These are phyloP conservation scores for Herpetotheres cachinnans DNA, from an alignment of 2,113 vertebrate genomes.

Conservation along the genomic window DNA sequence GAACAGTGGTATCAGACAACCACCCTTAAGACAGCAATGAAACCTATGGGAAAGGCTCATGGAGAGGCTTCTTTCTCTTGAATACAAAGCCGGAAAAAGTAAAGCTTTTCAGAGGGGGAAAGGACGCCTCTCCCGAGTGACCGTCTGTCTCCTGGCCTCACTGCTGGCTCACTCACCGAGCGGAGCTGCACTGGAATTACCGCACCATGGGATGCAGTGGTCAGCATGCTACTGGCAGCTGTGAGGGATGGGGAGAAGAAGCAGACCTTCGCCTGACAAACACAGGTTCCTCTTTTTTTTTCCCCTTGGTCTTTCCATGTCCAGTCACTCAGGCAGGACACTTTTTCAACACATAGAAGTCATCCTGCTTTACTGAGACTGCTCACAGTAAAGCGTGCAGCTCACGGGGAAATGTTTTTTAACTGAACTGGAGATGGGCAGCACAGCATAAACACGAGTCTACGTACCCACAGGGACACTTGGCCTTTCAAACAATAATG, in stretches of 20 bases:
- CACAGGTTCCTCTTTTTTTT: neutral
- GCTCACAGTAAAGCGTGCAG: neutral
- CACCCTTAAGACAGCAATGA: neutral
- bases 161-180: rapidly evolving
- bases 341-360: neutral
- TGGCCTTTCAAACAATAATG: neutral
- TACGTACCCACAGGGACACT: neutral
- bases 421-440: neutral
- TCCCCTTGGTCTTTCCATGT: neutral
- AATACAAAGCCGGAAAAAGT: neutral
- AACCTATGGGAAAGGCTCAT: neutral
- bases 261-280: neutral
- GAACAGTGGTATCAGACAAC: neutral
- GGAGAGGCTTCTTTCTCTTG: neutral
- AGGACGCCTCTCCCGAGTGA: rapidly evolving
- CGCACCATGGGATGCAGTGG: rapidly evolving
- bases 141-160: rapidly evolving
- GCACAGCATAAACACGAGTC: neutral
- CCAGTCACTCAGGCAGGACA: neutral
- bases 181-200: neutral
- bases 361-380: neutral
- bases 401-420: neutral
- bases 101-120: neutral
- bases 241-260: neutral
- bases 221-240: neutral